phyloP scores from a whole-genome alignment of 2,797 vertebrate species.

The Phyllotis vaccarum region DNA sequence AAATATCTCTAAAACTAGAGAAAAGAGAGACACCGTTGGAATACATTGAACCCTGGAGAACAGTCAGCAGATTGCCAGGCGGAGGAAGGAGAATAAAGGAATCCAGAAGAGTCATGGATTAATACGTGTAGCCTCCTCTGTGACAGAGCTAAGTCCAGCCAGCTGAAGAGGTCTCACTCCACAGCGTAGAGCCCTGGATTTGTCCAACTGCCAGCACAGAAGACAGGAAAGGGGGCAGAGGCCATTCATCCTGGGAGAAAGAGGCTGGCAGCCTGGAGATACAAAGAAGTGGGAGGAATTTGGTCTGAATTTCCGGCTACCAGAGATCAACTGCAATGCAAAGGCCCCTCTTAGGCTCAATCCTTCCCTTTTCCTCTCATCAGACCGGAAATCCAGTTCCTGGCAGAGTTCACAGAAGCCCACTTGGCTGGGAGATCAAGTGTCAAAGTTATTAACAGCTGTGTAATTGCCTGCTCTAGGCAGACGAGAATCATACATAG shows the following conservation, averaged over 20 bases:
- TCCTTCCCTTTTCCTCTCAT: conserved; percentile 49
- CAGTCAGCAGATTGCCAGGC: not conserved
- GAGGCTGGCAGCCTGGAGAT: not conserved
- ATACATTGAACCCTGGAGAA: not conserved
- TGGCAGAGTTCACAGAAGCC: conserved; percentile 51
- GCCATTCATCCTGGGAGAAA: not conserved
- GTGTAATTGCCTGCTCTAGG: conserved; percentile 66
- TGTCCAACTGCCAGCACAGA: not conserved
- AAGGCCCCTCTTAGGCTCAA: not conserved
- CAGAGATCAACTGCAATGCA: not conserved
- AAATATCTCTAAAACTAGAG: not conserved
- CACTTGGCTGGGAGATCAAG: conserved; percentile 64
- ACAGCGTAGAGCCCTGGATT: not conserved
- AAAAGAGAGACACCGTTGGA: not conserved
- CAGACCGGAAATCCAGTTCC: conserved; percentile 59
- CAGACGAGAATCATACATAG: conserved; percentile 29
- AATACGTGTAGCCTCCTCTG: not conserved
- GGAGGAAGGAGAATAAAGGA: not conserved
- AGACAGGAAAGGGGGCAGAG: not conserved
- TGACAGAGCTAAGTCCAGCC: not conserved
- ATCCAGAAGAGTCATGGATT: not conserved
- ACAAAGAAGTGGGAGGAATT: not conserved
- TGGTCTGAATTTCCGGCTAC: not conserved
- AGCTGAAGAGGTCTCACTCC: not conserved
- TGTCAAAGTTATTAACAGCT: conserved; percentile 71